Evolutionary conservation across 2,888 invertebrate species (phyloP).

Genomic region (Tillus elongatus): DNA sequence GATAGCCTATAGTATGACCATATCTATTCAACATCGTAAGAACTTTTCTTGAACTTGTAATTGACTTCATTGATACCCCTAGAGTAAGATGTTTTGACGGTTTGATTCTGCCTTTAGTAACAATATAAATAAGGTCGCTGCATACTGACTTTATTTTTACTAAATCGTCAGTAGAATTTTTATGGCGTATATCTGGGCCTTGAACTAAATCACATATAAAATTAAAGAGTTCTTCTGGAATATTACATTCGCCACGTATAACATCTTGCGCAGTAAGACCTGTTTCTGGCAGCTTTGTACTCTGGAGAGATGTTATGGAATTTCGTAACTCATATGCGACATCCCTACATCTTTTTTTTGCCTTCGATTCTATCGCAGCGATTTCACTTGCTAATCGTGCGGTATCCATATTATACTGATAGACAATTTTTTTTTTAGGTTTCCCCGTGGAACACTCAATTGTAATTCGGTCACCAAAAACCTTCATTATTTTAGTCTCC

Average conservation of each 20-base stretch:
- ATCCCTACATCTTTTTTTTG: too few relatives aligned
- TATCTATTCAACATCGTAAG: constrained; percentile 24
- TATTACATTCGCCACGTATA: constrained; percentile 21
- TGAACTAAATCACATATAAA: constrained; percentile 21
- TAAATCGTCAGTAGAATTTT: constrained; percentile 20
- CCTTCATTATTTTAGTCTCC: too few relatives aligned
- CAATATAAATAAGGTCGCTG: constrained; percentile 23
- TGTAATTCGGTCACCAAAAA: too few relatives aligned
- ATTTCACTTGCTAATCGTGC: too few relatives aligned
- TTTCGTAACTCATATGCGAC: too few relatives aligned
- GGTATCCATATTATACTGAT: too few relatives aligned
- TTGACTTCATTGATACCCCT: constrained; percentile 22
- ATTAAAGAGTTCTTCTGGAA: constrained; percentile 21
- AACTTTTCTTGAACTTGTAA: constrained; percentile 22
- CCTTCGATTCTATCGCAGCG: too few relatives aligned
- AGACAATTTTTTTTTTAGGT: too few relatives aligned
- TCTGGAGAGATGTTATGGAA: too few relatives aligned
- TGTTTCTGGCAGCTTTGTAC: too few relatives aligned
- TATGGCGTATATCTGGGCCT: constrained; percentile 18
- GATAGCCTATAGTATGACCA: constrained; percentile 26
- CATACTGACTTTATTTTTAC: constrained; percentile 24
- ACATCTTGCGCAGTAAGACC: too few relatives aligned
- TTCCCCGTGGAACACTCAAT: too few relatives aligned
- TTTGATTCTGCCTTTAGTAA: constrained; percentile 20
- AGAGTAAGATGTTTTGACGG: constrained; percentile 25